Percentiles rank a stretch among this genome's conserved stretches.
Evolutionary conservation across 2,888 invertebrate species (phyloP).

Genomic region (Dioctria linearis): DNA sequence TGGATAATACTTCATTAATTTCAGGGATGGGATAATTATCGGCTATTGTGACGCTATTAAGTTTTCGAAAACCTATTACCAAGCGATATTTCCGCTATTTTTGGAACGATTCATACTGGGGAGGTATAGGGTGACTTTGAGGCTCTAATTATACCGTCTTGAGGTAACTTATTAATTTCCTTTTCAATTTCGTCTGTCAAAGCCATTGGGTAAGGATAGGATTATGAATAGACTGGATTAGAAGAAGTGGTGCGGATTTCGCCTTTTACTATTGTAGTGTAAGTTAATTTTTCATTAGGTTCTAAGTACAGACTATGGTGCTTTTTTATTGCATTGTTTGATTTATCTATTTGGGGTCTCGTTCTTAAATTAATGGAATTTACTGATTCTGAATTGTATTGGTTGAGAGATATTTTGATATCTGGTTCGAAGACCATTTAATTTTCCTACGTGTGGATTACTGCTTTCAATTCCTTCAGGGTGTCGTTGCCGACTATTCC

Average conservation of each 20-base stretch:
- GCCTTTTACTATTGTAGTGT: no score
- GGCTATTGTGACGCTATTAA: constrained; percentile 13
- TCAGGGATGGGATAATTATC: constrained; percentile 50
- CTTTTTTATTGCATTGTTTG: background rate
- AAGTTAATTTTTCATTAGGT: constrained; percentile 9
- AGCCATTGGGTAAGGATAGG: no score
- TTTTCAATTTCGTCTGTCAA: no score
- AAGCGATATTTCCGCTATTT: no score
- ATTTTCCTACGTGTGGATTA: constrained; percentile 43
- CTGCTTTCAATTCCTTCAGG: background rate
- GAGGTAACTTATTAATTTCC: no score
- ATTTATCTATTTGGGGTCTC: background rate
- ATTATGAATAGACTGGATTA: no score
- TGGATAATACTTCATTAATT: constrained; percentile 27
- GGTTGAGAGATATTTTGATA: constrained; percentile 39
- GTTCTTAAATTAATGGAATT: background rate
- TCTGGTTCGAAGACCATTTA: background rate
- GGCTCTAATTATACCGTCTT: no score
- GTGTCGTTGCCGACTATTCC: constrained; percentile 44
- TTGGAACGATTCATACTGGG: no score
- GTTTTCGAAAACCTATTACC: no score
- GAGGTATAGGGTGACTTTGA: no score
- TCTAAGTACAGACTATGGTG: background rate
- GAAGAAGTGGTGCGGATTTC: no score
- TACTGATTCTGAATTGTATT: constrained; percentile 2